A percentile compares a stretch with the other conserved stretches of the same genome.
Evolutionary conservation across 1,140 invertebrate genomes (phyloP).

Genomic region (Meloidogyne floridensis): DNA sequence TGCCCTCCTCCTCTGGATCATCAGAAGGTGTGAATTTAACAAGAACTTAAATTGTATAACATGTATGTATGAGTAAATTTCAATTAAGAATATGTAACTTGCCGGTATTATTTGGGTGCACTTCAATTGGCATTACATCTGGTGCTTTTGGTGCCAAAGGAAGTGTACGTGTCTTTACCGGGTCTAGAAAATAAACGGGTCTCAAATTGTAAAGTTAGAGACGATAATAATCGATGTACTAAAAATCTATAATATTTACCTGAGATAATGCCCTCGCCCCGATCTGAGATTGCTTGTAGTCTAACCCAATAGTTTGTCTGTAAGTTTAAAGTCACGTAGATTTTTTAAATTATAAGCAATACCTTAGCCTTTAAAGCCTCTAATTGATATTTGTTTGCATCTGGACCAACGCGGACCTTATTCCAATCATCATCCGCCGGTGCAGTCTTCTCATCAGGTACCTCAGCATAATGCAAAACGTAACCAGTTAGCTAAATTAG

Average conservation of each 20-base stretch:
- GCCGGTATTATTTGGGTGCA: conserved; percentile 61
- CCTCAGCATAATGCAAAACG: conserved; percentile 61
- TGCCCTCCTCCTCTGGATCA: conserved; percentile 60
- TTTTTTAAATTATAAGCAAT: not conserved
- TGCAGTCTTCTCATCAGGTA: conserved; percentile 32
- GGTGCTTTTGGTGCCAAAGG: conserved; percentile 51
- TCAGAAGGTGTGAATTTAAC: conserved; percentile 56
- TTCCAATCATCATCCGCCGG: conserved; percentile 18
- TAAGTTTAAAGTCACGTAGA: not conserved
- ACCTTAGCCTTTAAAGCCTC: conserved; percentile 9
- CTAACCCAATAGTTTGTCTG: conserved; percentile 55
- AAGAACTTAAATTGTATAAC: conserved; percentile 28
- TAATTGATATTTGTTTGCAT: conserved; percentile 17
- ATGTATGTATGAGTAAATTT: too few species aligned
- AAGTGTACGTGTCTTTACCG: conserved; percentile 42
- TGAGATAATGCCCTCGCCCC: conserved; percentile 60
- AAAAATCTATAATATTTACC: conserved; percentile 11
- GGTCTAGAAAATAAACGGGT: not conserved
- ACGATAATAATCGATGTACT: not conserved
- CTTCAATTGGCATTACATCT: conserved; percentile 36
- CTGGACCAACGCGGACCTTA: not conserved
- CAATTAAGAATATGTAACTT: not conserved
- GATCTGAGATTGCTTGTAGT: conserved; percentile 63
- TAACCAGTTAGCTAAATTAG: conserved; percentile 41
- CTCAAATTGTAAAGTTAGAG: too few species aligned